phyloP scores from a whole-genome alignment of 2,888 invertebrate genomes.

The Slavum lentiscoides region DNA sequence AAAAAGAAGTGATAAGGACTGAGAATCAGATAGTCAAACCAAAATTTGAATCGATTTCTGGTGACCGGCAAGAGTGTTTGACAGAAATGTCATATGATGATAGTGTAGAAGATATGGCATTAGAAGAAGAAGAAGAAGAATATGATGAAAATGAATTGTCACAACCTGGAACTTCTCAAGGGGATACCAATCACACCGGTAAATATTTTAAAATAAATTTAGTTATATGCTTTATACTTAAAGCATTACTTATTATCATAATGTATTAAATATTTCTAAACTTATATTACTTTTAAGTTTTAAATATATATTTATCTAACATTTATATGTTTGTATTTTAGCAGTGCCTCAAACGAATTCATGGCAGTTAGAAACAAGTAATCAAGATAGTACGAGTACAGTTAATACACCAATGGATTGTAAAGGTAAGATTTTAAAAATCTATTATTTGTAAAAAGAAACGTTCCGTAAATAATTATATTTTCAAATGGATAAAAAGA shows the following conservation, averaged over 20 bases:
- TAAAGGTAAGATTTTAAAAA: slow-evolving; percentile 47
- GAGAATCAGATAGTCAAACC: slow-evolving; percentile 41
- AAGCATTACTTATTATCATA: not conserved
- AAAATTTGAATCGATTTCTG: slow-evolving; percentile 73
- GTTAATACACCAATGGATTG: slow-evolving; percentile 51
- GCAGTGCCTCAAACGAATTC: slow-evolving; percentile 35
- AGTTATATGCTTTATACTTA: not conserved
- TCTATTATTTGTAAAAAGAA: slow-evolving; percentile 16
- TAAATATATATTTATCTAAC: too few species aligned
- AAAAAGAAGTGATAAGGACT: slow-evolving; percentile 41
- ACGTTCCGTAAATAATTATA: slow-evolving; percentile 18
- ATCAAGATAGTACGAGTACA: slow-evolving; percentile 48
- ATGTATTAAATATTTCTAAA: not conserved
- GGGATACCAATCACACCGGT: slow-evolving; percentile 55
- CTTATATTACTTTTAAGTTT: not conserved
- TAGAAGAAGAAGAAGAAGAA: slow-evolving; percentile 74
- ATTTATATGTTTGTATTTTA: slow-evolving; percentile 24
- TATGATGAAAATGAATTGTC: slow-evolving; percentile 68
- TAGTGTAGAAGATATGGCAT: slow-evolving; percentile 80
- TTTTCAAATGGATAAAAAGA: slow-evolving; percentile 18
- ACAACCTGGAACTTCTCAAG: slow-evolving; percentile 56
- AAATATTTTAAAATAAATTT: slow-evolving; percentile 26
- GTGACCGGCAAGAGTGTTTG: slow-evolving; percentile 59
- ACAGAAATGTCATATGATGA: slow-evolving; percentile 65
- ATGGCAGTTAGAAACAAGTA: slow-evolving; percentile 48